phyloP scores from a whole-genome alignment of 2,797 vertebrate genomes.

The Tragelaphus oryx region DNA sequence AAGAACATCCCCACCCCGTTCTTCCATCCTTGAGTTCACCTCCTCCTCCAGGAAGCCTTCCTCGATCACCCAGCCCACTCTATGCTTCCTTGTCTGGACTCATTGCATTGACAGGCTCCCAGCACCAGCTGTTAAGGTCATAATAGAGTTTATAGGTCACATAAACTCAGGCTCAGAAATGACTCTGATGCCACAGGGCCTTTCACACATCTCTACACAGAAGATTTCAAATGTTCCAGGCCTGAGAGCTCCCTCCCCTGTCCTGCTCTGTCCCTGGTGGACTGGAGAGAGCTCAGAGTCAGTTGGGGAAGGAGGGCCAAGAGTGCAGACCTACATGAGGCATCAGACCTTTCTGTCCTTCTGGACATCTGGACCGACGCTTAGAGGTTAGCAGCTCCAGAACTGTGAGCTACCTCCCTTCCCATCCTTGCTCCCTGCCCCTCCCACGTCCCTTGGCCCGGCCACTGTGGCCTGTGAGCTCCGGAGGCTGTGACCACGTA shows the following conservation, averaged over 20 bases:
- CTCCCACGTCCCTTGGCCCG: fast-evolving
- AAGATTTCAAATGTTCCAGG: background rate
- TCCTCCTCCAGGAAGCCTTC: background rate
- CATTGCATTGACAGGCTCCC: fast-evolving
- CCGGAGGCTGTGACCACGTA: fast-evolving
- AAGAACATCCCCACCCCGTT: fast-evolving
- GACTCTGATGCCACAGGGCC: background rate
- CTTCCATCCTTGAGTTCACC: background rate
- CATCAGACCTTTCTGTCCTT: background rate
- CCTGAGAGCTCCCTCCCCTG: background rate
- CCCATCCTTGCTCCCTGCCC: background rate
- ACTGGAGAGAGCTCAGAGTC: background rate
- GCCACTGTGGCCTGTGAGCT: background rate
- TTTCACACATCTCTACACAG: background rate
- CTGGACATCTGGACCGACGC: fast-evolving
- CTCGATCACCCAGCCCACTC: too few species aligned
- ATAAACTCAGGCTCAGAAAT: background rate
- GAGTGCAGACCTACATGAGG: background rate
- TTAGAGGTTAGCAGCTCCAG: background rate
- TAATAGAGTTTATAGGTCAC: background rate
- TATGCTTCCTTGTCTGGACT: background rate
- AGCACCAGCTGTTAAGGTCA: background rate
- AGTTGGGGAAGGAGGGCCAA: background rate
- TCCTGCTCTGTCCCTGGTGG: background rate
- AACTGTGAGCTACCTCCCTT: too few species aligned